Evolutionary conservation across 2,113 vertebrate genomes (phyloP), one percentile per base, ranked within the genome.

Genomic region (Labeo rohita): DNA sequence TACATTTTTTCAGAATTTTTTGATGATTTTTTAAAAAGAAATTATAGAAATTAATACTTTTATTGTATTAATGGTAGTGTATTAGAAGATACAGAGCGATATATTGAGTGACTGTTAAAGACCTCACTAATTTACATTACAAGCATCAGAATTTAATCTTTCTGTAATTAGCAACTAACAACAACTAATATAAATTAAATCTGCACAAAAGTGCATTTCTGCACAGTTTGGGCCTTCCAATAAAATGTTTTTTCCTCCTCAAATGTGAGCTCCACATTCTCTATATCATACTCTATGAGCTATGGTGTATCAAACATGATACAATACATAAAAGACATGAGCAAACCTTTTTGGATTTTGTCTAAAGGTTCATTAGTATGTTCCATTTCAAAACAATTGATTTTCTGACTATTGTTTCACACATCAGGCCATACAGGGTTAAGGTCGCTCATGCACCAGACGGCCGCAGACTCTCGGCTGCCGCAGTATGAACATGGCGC

Each of bases 401-500:
- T 28, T 66, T 34, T 34, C 63, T 34, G 28, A 6, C 23, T 66
- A 34, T 66, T 34, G 11, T 13, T 66, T 65, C 3, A 65, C 23
- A 28, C n/a, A 5, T 66, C 63, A 13, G 63, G 23, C 23, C 34
- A 4, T 34, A 34, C 11, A 66, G 63, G 63, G 63, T 66, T 72
- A 56, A 36, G 50, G 8, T 36, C 6, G 36, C 56, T 45, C 9
- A n/a, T 65, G 78, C 78, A 47, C 78, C 56, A 80, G 78, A 80
- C 78, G 43, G 59, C 59, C 18, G 4, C 56, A 49, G 78, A 49
- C 56, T 47, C 56, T 61, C 39, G n/a, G 59, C 59, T 16, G 84
- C 76, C 15, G 73, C 88, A 74, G 72, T 66, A 63, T 56, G 16
- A 83, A 76, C 84, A 88, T 86, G 87, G 75, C 43, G 47, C 56